Conservation (phyloP, 2,888 invertebrate genomes). For the Aphodius sticticus region DNA sequence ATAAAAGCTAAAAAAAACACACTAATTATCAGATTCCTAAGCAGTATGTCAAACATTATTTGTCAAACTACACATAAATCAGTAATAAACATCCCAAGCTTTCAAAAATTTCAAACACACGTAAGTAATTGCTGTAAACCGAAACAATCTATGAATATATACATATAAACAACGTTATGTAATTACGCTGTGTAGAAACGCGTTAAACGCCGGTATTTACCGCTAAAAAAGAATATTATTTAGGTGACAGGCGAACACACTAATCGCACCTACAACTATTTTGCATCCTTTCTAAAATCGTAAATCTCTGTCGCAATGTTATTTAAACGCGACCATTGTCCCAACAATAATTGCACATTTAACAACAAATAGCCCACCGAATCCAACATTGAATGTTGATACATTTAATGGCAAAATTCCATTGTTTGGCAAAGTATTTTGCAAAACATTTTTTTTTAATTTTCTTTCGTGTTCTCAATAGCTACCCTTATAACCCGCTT, state of each 20-base stretch:
- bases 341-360: not conserved
- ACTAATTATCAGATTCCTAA: not conserved
- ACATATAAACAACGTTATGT: constrained; percentile 5
- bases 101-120: not conserved
- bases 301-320: constrained; percentile 4
- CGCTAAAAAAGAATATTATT: not conserved
- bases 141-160: not conserved
- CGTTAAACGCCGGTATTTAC: not conserved
- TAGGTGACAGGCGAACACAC: not conserved
- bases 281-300: not conserved
- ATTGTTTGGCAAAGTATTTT: not conserved
- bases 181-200: not conserved
- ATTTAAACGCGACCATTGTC: not conserved
- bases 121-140: not conserved
- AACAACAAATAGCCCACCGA: not conserved
- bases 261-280: not conserved
- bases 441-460: no score
- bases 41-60: not conserved
- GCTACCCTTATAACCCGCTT: no score
- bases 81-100: not conserved
- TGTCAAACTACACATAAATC: not conserved
- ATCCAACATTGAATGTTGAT: not conserved
- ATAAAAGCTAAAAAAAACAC: no score
- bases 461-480: no score
- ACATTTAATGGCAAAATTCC: not conserved